Conservation (phyloP, 2,113 vertebrate genomes). For the Rhabdornis inornatus region DNA sequence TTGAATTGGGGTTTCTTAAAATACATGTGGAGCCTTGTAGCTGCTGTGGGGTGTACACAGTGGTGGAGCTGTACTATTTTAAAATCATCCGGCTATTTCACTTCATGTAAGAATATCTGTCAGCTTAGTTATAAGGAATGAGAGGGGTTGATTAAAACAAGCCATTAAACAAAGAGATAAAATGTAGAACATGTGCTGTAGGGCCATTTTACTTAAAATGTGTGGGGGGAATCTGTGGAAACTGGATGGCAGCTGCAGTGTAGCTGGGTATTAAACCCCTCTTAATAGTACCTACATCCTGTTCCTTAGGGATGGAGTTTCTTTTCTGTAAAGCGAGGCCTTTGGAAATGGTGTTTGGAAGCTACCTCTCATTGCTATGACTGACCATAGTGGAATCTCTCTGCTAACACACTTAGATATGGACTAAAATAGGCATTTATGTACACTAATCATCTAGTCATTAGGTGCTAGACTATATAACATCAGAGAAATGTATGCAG, state of each 20-base stretch:
- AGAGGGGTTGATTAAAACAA: slow-evolving; percentile 54
- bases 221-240: background rate
- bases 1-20: slow-evolving; percentile 63
- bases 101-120: slow-evolving; percentile 47
- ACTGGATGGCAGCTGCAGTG: background rate
- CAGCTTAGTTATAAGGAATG: slow-evolving; percentile 31
- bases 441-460: background rate
- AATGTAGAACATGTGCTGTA: slow-evolving; percentile 51
- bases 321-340: background rate
- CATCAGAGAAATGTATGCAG: background rate
- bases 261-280: slow-evolving; percentile 12
- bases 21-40: slow-evolving; percentile 49
- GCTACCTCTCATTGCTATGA: background rate
- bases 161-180: slow-evolving; percentile 52
- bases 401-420: background rate
- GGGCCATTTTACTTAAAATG: slow-evolving; percentile 10
- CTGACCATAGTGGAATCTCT: background rate
- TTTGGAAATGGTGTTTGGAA: slow-evolving; percentile 36
- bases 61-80: slow-evolving; percentile 40
- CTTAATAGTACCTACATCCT: background rate
- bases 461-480: background rate
- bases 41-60: slow-evolving; percentile 17
- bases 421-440: slow-evolving; percentile 23
- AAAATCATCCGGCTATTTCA: slow-evolving; percentile 45
- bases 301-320: background rate